Evolutionary conservation across 2,888 invertebrate species (phyloP), one percentile per base, ranked within the genome.

Genomic region (Eustalomyia histrio): DNA sequence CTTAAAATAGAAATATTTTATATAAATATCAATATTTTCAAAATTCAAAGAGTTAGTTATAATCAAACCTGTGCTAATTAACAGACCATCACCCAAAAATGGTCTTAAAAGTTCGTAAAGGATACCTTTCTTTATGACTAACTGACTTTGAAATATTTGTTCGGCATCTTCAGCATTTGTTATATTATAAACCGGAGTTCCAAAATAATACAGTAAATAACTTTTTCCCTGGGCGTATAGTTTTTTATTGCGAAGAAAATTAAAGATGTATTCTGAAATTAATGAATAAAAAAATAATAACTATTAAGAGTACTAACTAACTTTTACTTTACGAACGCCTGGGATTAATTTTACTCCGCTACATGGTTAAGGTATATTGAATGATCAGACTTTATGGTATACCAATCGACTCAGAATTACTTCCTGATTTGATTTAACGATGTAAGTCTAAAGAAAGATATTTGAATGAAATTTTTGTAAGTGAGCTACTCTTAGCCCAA

Each of bases 71-170:
- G 88, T 86, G 80, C 92, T 92, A 2, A 91, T 88, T 5, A 93
- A 86, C 0, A 93, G 86, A 1, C 93, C 93, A 10, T 92, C 91
- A 17, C 90, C 90, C 2, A 93, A 86, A 90, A 92, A 93, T 0
- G 92, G 92, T 14, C 87, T 87, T 1, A 93, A 64, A 63, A 92
- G 90, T 0, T 85, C 84, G 83, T 93, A 93, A 1, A 92, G 65
- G 0, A 86, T 39, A 53, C 92, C 91, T 86, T 94, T 94, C 33
- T 91, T 91, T 61, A 92, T 91, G 72, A 92, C 89, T 67, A 91
- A 91, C 67, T 90, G 89, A 83, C 90, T 92, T 29, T 92, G 92
- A 47, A 93, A 87, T 14, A 93, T 80, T 73, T 90, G 92, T 87
- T 93, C 92, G 0, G 91, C 88, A 84, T 92, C 92, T 76, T 92